Conservation (phyloP, 1,140 invertebrate genomes). For the Fopius arisanus region DNA sequence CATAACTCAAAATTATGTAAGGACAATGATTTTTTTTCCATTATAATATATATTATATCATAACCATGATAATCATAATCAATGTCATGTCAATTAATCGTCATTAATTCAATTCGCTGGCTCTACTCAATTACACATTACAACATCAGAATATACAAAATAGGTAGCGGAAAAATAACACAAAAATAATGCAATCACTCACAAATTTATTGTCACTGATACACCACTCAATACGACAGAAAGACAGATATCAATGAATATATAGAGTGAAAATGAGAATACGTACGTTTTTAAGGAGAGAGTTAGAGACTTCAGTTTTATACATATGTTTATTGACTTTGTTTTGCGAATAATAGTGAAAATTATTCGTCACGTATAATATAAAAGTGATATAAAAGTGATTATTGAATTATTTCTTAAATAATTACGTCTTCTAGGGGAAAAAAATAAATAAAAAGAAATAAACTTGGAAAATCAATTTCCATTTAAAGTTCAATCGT, state of each 20-base stretch:
- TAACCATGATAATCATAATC: background rate
- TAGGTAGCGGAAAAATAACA: background rate
- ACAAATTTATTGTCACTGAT: background rate
- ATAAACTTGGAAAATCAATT: too few relatives aligned
- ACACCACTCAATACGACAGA: constrained; percentile 10
- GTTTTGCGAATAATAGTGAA: background rate
- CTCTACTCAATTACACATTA: background rate
- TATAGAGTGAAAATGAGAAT: constrained; percentile 50
- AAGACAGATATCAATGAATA: constrained; percentile 20
- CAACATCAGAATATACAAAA: background rate
- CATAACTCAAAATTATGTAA: background rate
- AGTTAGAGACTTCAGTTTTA: constrained; percentile 46
- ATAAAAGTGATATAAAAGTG: too few relatives aligned
- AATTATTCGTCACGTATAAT: background rate
- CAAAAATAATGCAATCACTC: background rate
- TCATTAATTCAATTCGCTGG: too few relatives aligned
- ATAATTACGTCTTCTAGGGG: too few relatives aligned
- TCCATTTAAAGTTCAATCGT: too few relatives aligned
- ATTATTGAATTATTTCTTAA: too few relatives aligned
- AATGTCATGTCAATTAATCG: background rate
- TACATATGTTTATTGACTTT: constrained; percentile 17
- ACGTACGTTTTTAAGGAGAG: constrained; percentile 59
- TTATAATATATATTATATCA: too few relatives aligned
- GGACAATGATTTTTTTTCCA: too few relatives aligned
- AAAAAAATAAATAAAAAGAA: too few relatives aligned